Evolutionary conservation across 2,797 vertebrate species (phyloP), one percentile per base, ranked within the genome.

Genomic region (Coccyzus lansbergi): DNA sequence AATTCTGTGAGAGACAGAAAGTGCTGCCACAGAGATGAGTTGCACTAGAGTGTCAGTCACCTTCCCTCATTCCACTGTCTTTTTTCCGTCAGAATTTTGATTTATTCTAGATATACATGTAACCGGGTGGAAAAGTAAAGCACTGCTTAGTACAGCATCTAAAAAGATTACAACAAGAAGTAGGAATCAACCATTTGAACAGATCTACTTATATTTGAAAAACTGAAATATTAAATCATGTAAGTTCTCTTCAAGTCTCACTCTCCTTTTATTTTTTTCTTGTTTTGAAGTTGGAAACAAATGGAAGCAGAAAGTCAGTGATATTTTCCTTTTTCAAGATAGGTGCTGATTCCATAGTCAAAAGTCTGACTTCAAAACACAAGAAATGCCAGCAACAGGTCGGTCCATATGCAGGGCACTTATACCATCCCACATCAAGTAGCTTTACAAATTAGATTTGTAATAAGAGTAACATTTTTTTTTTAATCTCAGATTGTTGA

Each of bases 31-130:
- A 60, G 29, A 15, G 16, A 65, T 12, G 48, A 29, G 64, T 25
- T 33, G 29, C 81, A 60, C 40, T 52, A 63, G 40, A 31, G 10
- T 7, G 33, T 6, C 33, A 20, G 11, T 15, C 6, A 44, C 24
- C 8, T 33, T 48, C 28, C 20, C 31, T n/a, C 4, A 0, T 5
- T 8, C 31, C 74, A 77, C 31, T 65, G 28, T 6, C n/a, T 6
- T 12, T 13, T 69, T 22, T 55, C 2, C 4, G 12, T 3, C 52
- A 10, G 26, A 20, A 76, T 22, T 8, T 0, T 0, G 1, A 29
- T 19, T 26, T 31, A 18, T 22, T 25, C 67, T 79, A 33, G 21
- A 24, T 15, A 10, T 6, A 4, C 13, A 31, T 36, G 48, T 22
- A 38, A 79, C 2, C 3, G 38, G 5, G 20, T 20, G 12, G 42